phyloP scores from a whole-genome alignment of 2,888 invertebrate genomes.

The Pinctada fucata region DNA sequence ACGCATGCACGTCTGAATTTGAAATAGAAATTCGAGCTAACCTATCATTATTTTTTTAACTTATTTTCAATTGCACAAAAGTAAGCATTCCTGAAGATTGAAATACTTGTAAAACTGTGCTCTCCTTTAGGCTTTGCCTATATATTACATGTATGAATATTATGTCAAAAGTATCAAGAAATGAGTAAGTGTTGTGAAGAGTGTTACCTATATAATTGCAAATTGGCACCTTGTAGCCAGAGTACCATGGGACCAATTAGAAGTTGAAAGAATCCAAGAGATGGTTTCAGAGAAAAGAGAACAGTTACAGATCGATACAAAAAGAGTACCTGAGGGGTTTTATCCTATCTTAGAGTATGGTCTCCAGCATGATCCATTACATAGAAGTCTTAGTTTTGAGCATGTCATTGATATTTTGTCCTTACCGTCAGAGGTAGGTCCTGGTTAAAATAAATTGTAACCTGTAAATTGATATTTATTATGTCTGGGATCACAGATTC shows the following conservation, averaged over 20 bases:
- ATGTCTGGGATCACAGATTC: too few species aligned
- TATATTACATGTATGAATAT: too few species aligned
- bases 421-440: constrained; percentile 47
- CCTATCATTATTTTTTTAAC: too few species aligned
- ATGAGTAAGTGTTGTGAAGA: too few species aligned
- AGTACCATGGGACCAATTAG: constrained; percentile 58
- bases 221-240: constrained; percentile 45
- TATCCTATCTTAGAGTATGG: constrained; percentile 54
- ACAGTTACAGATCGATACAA: constrained; percentile 34
- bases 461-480: too few species aligned
- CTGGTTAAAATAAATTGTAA: background rate
- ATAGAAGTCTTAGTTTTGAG: constrained; percentile 53
- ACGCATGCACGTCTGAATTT: too few species aligned
- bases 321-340: constrained; percentile 49
- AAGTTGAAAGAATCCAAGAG: constrained; percentile 52
- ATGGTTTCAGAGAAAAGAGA: constrained; percentile 51
- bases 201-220: background rate
- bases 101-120: too few species aligned
- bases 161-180: too few species aligned
- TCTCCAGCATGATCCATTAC: constrained; percentile 52
- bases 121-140: too few species aligned
- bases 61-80: too few species aligned
- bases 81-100: too few species aligned
- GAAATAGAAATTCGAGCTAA: too few species aligned
- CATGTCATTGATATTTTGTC: constrained; percentile 51